Percentiles rank a stretch among this genome's conserved stretches.
Conservation (phyloP, 2,888 invertebrate species). For the Gisinianus flammeolus region DNA sequence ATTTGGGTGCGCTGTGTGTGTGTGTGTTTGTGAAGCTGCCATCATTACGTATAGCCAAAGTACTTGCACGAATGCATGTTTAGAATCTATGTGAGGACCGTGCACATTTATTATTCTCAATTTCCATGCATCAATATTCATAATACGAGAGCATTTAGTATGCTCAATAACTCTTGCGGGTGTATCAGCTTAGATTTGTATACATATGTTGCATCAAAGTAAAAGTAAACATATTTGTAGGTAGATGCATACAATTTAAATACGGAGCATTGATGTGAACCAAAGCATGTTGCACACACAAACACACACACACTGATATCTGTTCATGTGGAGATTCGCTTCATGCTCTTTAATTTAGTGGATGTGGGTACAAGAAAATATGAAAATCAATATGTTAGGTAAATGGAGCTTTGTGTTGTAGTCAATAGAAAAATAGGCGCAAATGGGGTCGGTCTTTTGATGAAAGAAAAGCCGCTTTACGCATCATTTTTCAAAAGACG, state of each 20-base stretch:
- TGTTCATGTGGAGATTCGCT: neutral
- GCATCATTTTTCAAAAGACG: constrained; percentile 1
- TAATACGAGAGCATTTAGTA: neutral
- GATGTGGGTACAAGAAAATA: neutral
- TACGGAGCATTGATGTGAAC: constrained; percentile 5
- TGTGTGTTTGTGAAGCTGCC: neutral
- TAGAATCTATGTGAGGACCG: neutral
- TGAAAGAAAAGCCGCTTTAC: constrained; percentile 2
- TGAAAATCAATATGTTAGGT: neutral
- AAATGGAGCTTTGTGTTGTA: neutral
- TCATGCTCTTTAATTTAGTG: constrained; percentile 8
- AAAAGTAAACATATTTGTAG: no score
- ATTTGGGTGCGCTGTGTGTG: neutral
- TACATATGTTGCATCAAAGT: no score
- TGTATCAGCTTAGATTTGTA: no score
- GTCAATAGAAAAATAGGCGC: constrained; percentile 2
- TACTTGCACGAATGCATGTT: neutral
- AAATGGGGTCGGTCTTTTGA: neutral
- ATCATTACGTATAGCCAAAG: neutral
- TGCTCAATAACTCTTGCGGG: neutral
- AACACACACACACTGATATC: constrained; percentile 1
- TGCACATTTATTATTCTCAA: neutral
- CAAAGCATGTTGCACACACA: neutral
- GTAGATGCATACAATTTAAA: no score
- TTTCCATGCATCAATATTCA: neutral